Evolutionary conservation across 2,888 invertebrate genomes (phyloP).

Genomic region (Plagodis dolabraria): DNA sequence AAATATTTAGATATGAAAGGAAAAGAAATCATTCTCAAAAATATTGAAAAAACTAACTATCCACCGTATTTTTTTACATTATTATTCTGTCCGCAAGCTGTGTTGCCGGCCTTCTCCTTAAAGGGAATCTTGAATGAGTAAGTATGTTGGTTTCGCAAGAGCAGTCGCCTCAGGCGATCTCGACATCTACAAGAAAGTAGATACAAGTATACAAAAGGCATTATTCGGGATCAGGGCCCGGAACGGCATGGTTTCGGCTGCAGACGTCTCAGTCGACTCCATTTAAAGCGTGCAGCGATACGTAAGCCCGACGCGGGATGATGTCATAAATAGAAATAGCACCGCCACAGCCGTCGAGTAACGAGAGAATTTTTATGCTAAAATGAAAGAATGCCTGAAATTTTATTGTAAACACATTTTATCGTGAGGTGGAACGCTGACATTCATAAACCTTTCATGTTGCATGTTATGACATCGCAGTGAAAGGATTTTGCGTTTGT

Average conservation of each 20-base stretch:
- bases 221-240: slow-evolving; percentile 81
- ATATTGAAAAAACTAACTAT: too few species aligned
- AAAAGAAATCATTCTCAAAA: too few species aligned
- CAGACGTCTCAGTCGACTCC: slow-evolving; percentile 82
- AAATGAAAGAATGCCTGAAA: slow-evolving; percentile 63
- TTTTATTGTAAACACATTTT: slow-evolving; percentile 52
- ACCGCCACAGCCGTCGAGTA: slow-evolving; percentile 67
- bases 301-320: slow-evolving; percentile 83
- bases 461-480: slow-evolving; percentile 9
- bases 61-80: slow-evolving; percentile 40
- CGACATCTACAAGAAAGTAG: slow-evolving; percentile 66
- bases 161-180: slow-evolving; percentile 63
- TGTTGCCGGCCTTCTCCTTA: slow-evolving; percentile 68
- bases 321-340: slow-evolving; percentile 87
- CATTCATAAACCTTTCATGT: slow-evolving; percentile 12
- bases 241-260: slow-evolving; percentile 81
- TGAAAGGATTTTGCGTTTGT: slow-evolving; percentile 1
- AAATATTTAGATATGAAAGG: too few species aligned
- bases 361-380: slow-evolving; percentile 69
- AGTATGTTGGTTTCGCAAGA: slow-evolving; percentile 74
- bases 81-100: slow-evolving; percentile 66
- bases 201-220: slow-evolving; percentile 66
- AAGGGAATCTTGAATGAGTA: slow-evolving; percentile 82
- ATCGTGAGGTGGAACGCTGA: slow-evolving; percentile 10
- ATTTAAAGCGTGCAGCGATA: slow-evolving; percentile 86